Percentiles rank a stretch among this genome's conserved stretches.
Conservation (phyloP, 2,888 invertebrate species). For the Agrypnus murinus region DNA sequence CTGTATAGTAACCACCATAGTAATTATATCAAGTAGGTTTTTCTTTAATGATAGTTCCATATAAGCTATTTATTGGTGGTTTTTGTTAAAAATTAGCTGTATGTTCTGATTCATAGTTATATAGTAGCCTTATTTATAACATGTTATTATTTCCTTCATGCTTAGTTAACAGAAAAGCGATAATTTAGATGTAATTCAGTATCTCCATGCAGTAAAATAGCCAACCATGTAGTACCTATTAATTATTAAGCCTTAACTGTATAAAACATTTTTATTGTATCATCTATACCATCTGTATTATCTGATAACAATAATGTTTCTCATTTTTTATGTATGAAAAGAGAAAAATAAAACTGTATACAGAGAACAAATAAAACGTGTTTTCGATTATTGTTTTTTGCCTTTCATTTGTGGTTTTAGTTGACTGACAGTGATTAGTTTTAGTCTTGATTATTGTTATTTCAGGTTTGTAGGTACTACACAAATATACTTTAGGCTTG, state of each 20-base stretch:
- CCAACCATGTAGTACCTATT: neutral
- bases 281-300: too few relatives aligned
- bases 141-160: slow-evolving; percentile 15
- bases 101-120: too few relatives aligned
- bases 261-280: neutral
- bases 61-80: too few relatives aligned
- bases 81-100: too few relatives aligned
- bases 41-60: too few relatives aligned
- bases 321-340: too few relatives aligned
- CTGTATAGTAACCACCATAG: too few relatives aligned
- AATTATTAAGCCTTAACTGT: slow-evolving; percentile 4
- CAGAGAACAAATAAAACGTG: slow-evolving; percentile 3
- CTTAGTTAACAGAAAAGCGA: slow-evolving; percentile 5
- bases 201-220: neutral
- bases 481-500: slow-evolving; percentile 3
- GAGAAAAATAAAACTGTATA: neutral
- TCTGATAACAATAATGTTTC: too few relatives aligned
- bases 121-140: slow-evolving; percentile 6
- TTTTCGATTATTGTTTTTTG: slow-evolving; percentile 1
- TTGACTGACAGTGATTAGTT: too few relatives aligned
- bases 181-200: slow-evolving; percentile 17
- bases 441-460: slow-evolving; percentile 18
- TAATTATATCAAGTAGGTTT: too few relatives aligned
- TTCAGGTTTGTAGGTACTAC: slow-evolving; percentile 11
- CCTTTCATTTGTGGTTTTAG: too few relatives aligned